Percentiles rank a stretch among this genome's conserved stretches.
Conservation (phyloP, 2,888 invertebrate species). For the Tridacna crocea region DNA sequence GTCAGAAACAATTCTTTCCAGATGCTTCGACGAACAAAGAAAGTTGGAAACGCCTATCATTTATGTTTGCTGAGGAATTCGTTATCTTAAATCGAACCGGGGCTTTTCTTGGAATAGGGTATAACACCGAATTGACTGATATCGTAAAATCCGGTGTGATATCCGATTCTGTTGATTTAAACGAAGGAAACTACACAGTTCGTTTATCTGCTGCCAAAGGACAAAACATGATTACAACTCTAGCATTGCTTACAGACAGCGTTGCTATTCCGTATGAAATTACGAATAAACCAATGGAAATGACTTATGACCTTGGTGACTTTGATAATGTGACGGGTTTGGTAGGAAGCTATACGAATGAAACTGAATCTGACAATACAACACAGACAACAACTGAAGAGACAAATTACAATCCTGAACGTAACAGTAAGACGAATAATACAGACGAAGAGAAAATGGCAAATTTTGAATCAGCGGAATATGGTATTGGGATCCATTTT, state of each 20-base stretch:
- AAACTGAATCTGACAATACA: slow-evolving; percentile 23
- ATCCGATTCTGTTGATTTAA: slow-evolving; percentile 20
- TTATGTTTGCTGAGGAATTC: slow-evolving; percentile 38
- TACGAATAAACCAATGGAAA: slow-evolving; percentile 43
- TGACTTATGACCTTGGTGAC: slow-evolving; percentile 34
- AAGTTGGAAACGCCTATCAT: slow-evolving; percentile 22
- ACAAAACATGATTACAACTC: slow-evolving; percentile 39
- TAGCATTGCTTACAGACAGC: slow-evolving; percentile 38
- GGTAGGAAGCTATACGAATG: slow-evolving; percentile 25
- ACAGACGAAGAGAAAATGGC: slow-evolving; percentile 22
- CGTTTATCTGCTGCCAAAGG: slow-evolving; percentile 31
- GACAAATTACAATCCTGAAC: slow-evolving; percentile 1
- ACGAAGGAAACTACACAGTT: slow-evolving; percentile 48
- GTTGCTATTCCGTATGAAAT: slow-evolving; percentile 44
- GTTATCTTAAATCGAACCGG: slow-evolving; percentile 34
- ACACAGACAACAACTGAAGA: slow-evolving; percentile 6
- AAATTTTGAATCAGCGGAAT: slow-evolving; percentile 38
- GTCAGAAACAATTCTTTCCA: slow-evolving; percentile 41
- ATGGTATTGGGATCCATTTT: slow-evolving; percentile 54
- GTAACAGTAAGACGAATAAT: slow-evolving; percentile 20
- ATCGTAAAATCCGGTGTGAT: slow-evolving; percentile 41
- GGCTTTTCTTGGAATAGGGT: slow-evolving; percentile 55
- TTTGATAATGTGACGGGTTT: slow-evolving; percentile 51
- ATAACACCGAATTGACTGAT: slow-evolving; percentile 41
- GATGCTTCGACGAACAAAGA: not conserved